Percentiles rank a stretch among this genome's conserved stretches.
Conservation (phyloP, 2,113 vertebrate species). For the Gadus macrocephalus region DNA sequence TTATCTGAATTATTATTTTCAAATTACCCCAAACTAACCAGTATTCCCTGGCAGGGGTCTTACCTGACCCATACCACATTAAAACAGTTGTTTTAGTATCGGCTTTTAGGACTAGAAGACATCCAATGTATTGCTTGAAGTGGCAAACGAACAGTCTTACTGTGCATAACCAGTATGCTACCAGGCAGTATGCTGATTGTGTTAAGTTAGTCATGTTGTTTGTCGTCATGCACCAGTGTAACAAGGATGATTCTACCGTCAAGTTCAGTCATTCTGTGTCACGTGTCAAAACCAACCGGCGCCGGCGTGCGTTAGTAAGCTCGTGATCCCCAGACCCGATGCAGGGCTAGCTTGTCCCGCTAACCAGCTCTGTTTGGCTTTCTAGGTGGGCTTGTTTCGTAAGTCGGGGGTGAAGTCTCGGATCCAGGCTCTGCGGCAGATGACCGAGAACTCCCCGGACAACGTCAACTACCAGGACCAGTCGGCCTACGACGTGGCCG, state of each 20-base stretch:
- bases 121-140: too few species aligned
- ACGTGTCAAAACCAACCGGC: neutral
- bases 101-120: too few species aligned
- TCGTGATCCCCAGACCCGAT: neutral
- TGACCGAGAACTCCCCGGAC: slow-evolving; percentile 91
- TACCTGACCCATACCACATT: too few species aligned
- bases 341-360: slow-evolving; percentile 12
- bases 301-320: neutral
- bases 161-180: too few species aligned
- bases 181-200: too few species aligned
- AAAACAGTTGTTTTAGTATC: too few species aligned
- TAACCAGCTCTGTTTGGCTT: neutral
- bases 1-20: neutral
- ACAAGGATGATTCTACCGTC: too few species aligned
- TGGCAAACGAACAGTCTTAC: too few species aligned
- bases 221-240: too few species aligned
- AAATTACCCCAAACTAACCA: neutral
- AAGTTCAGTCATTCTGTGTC: neutral
- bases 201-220: too few species aligned
- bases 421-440: slow-evolving; percentile 90
- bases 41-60: too few species aligned
- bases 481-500: slow-evolving; percentile 93
- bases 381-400: slow-evolving; percentile 92
- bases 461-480: slow-evolving; percentile 92
- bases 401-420: slow-evolving; percentile 97